A percentile compares a stretch with the other conserved stretches of the same genome.
phyloP scores from a whole-genome alignment of 1,140 invertebrate genomes.

The Conopomorpha cramerella region DNA sequence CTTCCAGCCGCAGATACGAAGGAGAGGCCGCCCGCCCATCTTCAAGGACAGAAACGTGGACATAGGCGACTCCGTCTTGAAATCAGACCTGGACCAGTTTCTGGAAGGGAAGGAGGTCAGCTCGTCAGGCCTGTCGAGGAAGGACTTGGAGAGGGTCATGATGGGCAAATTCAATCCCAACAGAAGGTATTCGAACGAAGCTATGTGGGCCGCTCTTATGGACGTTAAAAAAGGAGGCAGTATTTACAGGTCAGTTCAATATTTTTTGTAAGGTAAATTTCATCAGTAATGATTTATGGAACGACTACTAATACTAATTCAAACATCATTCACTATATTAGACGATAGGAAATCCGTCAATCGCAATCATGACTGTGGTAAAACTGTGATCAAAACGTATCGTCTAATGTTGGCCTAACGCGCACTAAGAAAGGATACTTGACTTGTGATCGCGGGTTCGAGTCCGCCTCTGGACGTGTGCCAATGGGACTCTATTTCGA shows the following conservation, averaged over 20 bases:
- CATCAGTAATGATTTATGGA: too few species aligned
- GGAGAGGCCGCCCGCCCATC: constrained; percentile 33
- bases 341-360: too few species aligned
- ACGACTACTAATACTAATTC: too few species aligned
- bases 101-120: constrained; percentile 52
- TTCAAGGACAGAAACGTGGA: constrained; percentile 47
- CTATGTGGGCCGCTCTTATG: constrained; percentile 56
- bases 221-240: constrained; percentile 59
- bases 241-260: constrained; percentile 57
- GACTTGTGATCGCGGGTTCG: too few species aligned
- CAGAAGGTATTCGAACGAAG: constrained; percentile 44
- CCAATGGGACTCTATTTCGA: too few species aligned
- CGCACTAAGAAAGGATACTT: too few species aligned
- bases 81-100: constrained; percentile 53
- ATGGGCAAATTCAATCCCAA: constrained; percentile 60
- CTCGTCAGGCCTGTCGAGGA: constrained; percentile 46
- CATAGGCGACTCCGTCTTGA: constrained; percentile 45
- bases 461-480: too few species aligned
- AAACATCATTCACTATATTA: too few species aligned
- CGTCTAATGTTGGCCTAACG: too few species aligned
- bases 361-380: too few species aligned
- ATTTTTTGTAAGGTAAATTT: too few species aligned
- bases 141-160: constrained; percentile 53
- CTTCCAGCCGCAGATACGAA: constrained; percentile 22
- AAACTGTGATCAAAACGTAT: too few species aligned